Evolutionary conservation across 2,797 vertebrate species (phyloP).

Genomic region (Characodon lateralis): DNA sequence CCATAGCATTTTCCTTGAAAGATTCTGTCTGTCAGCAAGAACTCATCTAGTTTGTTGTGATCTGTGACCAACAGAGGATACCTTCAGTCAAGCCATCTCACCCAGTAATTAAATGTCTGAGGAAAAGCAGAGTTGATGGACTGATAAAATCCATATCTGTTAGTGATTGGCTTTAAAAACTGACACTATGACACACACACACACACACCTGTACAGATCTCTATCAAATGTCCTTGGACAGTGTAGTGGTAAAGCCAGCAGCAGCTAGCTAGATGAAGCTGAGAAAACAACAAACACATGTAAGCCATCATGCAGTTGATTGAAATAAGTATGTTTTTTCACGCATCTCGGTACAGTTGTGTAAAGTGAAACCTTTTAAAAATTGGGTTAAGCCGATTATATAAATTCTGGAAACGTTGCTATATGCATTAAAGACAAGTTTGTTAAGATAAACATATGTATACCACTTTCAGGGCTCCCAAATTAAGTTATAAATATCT

Average conservation of each 20-base stretch:
- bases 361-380: background rate
- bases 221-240: slow-evolving; percentile 71
- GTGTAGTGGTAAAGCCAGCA: slow-evolving; percentile 37
- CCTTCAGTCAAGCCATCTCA: slow-evolving; percentile 61
- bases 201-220: slow-evolving; percentile 68
- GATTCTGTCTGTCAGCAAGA: slow-evolving; percentile 66
- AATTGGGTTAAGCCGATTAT: background rate
- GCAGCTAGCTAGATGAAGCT: slow-evolving; percentile 16
- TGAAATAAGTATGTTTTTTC: background rate
- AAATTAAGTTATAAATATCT: background rate
- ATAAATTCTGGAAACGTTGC: background rate
- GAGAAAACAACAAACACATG: background rate
- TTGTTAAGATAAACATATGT: no score
- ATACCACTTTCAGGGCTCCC: background rate
- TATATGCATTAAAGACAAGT: background rate
- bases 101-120: slow-evolving; percentile 67
- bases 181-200: slow-evolving; percentile 44
- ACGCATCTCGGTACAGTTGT: background rate
- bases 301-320: background rate
- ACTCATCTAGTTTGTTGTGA: slow-evolving; percentile 57
- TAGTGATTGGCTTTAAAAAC: slow-evolving; percentile 80
- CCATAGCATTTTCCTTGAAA: slow-evolving; percentile 39
- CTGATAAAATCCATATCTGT: slow-evolving; percentile 70
- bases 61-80: slow-evolving; percentile 64
- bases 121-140: slow-evolving; percentile 68